These are phyloP conservation scores for Nomia melanderi DNA, from an alignment of 1,140 invertebrate species.

Conservation along the genomic window DNA sequence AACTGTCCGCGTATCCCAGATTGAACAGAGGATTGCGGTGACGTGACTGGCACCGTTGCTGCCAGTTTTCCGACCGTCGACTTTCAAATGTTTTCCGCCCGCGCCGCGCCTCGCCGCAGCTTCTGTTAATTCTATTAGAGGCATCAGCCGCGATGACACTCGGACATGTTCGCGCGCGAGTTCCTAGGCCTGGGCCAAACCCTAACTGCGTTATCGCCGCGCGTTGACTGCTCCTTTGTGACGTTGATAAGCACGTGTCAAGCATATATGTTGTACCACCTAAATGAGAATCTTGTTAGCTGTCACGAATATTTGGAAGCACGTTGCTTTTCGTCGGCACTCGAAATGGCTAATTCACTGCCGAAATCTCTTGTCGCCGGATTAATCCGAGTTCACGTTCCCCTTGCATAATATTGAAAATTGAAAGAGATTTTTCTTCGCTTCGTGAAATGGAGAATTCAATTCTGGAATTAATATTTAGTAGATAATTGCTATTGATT, in stretches of 20 bases:
- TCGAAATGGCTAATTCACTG: too few species aligned
- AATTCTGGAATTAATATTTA: too few species aligned
- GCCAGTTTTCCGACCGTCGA: slow-evolving; percentile 3
- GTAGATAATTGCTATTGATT: too few species aligned
- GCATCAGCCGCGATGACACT: slow-evolving; percentile 39
- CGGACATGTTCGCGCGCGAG: slow-evolving; percentile 23
- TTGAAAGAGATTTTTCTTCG: too few species aligned
- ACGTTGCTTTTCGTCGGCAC: not conserved
- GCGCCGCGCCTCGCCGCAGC: not conserved
- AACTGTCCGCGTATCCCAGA: not conserved
- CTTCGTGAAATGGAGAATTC: too few species aligned
- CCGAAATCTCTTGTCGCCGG: too few species aligned
- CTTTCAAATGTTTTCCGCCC: slow-evolving; percentile 12
- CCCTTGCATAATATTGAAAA: too few species aligned
- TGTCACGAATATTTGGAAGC: not conserved
- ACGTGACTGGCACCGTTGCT: not conserved
- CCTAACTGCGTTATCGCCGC: slow-evolving; percentile 52
- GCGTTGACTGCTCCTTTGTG: slow-evolving; percentile 36
- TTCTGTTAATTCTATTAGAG: slow-evolving; percentile 47
- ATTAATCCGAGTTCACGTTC: too few species aligned
- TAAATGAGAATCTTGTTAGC: slow-evolving; percentile 46
- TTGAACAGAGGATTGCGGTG: slow-evolving; percentile 31
- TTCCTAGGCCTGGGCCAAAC: slow-evolving; percentile 17
- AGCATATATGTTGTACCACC: slow-evolving; percentile 40
- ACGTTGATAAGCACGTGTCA: slow-evolving; percentile 58